A percentile compares a stretch with the other conserved stretches of the same genome.
Evolutionary conservation across 2,888 invertebrate species (phyloP).

Genomic region (Baronia brevicornis): DNA sequence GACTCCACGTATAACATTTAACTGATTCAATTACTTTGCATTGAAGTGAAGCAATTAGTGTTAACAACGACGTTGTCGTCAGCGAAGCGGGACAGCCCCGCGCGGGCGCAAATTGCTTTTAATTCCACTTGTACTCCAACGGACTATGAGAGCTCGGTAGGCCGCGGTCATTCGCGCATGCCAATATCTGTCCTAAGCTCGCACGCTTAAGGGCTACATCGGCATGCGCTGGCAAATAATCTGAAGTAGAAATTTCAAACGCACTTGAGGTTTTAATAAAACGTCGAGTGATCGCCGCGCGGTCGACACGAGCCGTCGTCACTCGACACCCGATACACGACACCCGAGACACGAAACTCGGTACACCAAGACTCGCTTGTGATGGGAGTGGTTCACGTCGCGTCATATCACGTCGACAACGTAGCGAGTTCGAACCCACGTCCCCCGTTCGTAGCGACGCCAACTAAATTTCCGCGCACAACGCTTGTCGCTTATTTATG

Average conservation of each 20-base stretch:
- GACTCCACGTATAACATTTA: no score
- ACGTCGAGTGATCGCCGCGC: slow-evolving; percentile 46
- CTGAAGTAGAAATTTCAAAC: slow-evolving; percentile 35
- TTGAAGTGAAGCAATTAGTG: no score
- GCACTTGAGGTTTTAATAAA: slow-evolving; percentile 45
- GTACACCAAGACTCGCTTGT: no score
- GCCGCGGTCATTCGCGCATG: slow-evolving; percentile 16
- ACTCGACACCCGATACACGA: no score
- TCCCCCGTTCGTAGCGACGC: slow-evolving; percentile 16
- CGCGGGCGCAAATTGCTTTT: slow-evolving; percentile 56
- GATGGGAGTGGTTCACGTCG: slow-evolving; percentile 4
- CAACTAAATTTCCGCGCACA: slow-evolving; percentile 8
- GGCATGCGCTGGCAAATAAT: slow-evolving; percentile 11
- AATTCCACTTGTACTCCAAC: slow-evolving; percentile 65
- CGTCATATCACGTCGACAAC: slow-evolving; percentile 3
- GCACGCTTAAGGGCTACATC: slow-evolving; percentile 9
- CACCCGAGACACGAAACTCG: no score
- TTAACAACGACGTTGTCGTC: no score
- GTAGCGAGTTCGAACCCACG: slow-evolving; percentile 16
- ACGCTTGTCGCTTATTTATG: slow-evolving; percentile 7
- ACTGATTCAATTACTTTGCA: no score
- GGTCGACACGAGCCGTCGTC: slow-evolving; percentile 15
- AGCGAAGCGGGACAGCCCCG: slow-evolving; percentile 15
- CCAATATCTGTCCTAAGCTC: slow-evolving; percentile 3
- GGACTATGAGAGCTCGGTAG: no score